Conservation (phyloP, 2,797 vertebrate species). For the Clamator glandarius region DNA sequence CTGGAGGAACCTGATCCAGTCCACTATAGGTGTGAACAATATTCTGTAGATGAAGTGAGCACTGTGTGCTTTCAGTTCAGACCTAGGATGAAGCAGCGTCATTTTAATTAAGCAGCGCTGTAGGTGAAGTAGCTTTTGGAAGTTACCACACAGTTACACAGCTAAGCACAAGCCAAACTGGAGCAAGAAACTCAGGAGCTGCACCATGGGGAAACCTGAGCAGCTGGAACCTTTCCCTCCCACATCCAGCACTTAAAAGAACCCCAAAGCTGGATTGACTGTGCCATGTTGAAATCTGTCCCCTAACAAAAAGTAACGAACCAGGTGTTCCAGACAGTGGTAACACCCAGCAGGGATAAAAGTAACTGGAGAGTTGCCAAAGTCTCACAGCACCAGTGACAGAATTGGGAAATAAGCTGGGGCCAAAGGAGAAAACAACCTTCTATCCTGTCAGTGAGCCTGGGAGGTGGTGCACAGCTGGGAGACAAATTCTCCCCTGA, state of each 20-base stretch:
- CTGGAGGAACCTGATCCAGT: neutral
- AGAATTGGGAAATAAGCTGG: neutral
- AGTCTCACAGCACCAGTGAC: neutral
- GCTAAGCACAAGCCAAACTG: neutral
- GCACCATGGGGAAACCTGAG: neutral
- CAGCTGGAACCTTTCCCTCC: neutral
- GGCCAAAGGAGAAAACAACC: neutral
- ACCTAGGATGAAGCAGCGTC: accelerated
- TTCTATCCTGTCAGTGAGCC: no score
- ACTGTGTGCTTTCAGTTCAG: no score
- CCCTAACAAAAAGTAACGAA: neutral
- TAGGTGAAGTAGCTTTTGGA: neutral
- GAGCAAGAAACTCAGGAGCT: neutral
- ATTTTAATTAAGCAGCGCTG: neutral
- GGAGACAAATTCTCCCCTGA: neutral
- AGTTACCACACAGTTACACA: neutral
- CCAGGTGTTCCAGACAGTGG: no score
- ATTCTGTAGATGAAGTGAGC: neutral
- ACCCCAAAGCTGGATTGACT: neutral
- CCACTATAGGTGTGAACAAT: no score
- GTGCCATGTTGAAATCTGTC: neutral
- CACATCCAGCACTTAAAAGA: neutral
- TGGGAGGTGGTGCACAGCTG: neutral
- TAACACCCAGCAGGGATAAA: neutral
- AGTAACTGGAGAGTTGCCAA: neutral